Evolutionary conservation across 2,888 invertebrate species (phyloP).

Genomic region (Euplagia quadripunctaria): DNA sequence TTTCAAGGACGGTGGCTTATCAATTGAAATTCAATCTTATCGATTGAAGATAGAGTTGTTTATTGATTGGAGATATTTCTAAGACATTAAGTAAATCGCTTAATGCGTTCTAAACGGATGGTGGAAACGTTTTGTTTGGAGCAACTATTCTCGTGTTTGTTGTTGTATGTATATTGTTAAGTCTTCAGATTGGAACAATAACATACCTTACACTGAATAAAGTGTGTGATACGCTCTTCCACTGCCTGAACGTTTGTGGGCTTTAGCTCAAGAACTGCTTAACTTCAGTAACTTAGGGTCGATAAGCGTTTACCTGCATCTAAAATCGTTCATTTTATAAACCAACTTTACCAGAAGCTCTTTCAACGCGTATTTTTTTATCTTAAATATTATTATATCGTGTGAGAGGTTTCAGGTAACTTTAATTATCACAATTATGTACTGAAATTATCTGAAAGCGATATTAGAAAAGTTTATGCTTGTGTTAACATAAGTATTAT

Average conservation of each 20-base stretch:
- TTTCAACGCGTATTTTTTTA: no score
- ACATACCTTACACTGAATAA: neutral
- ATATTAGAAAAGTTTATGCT: slow-evolving; percentile 8
- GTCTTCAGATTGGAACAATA: slow-evolving; percentile 21
- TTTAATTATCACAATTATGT: neutral
- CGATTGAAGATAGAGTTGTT: slow-evolving; percentile 45
- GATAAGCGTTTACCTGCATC: neutral
- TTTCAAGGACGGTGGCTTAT: slow-evolving; percentile 49
- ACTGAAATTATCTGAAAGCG: slow-evolving; percentile 7
- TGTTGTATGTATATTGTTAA: slow-evolving; percentile 54
- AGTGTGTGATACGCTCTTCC: neutral
- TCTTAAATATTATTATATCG: no score
- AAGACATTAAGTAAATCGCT: slow-evolving; percentile 81
- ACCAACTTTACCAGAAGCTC: no score
- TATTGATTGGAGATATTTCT: slow-evolving; percentile 29
- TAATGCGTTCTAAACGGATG: slow-evolving; percentile 80
- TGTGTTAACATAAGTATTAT: neutral
- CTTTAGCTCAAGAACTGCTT: neutral
- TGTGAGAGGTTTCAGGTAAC: slow-evolving; percentile 1
- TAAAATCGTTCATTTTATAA: neutral
- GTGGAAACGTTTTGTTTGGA: slow-evolving; percentile 77
- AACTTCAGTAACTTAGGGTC: neutral
- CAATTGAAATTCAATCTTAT: slow-evolving; percentile 76
- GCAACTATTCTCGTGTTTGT: slow-evolving; percentile 53
- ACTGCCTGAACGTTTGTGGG: neutral